phyloP scores from a whole-genome alignment of 2,113 vertebrate genomes.

The Hemibates koningsi region DNA sequence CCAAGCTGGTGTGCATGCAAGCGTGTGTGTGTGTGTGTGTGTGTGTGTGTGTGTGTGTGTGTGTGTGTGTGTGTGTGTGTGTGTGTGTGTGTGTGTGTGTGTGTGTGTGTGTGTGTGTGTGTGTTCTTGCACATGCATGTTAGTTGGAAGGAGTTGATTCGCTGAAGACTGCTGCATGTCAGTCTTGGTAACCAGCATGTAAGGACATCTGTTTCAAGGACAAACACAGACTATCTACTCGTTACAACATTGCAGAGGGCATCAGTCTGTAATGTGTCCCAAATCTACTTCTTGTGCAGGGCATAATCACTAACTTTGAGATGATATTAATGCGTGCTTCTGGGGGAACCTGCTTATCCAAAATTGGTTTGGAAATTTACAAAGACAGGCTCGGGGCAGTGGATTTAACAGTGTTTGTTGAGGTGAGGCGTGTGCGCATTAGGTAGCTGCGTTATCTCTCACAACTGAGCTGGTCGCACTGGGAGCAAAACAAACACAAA shows the following conservation, averaged over 20 bases:
- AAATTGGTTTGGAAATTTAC: constrained; percentile 46
- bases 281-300: neutral
- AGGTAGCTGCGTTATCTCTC: constrained; percentile 9
- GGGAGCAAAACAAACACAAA: constrained; percentile 14
- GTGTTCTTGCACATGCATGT: neutral
- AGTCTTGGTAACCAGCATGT: neutral
- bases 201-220: constrained; percentile 34
- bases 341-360: constrained; percentile 20
- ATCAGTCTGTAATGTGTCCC: neutral
- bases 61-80: no score
- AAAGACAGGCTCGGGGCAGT: neutral
- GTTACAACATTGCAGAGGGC: neutral
- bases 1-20: no score
- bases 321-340: constrained; percentile 4
- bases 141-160: neutral
- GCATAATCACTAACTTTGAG: neutral
- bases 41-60: no score
- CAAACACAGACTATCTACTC: neutral
- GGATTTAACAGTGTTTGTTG: constrained; percentile 19
- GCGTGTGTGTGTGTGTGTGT: neutral
- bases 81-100: no score
- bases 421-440: neutral
- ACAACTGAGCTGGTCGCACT: neutral
- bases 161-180: neutral
- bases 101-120: neutral